Evolutionary conservation across 2,888 invertebrate genomes (phyloP).

Genomic region (Blomia tropicalis): DNA sequence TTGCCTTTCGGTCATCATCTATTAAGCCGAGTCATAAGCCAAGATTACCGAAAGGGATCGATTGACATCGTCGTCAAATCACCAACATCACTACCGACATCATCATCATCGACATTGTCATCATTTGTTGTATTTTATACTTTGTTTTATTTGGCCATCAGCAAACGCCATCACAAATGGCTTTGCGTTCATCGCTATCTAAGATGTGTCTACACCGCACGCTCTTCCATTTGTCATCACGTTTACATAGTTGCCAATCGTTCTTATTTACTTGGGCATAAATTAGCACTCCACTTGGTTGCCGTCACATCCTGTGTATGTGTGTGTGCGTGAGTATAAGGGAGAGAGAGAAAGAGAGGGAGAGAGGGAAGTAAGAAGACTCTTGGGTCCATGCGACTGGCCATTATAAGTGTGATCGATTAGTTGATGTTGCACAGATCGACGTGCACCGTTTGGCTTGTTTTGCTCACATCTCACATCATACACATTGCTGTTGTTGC

Average conservation of each 20-base stretch:
- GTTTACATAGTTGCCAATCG: conserved; percentile 10
- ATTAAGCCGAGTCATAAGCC: too few relatives aligned
- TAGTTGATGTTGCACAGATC: too few relatives aligned
- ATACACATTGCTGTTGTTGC: too few relatives aligned
- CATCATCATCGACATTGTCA: not conserved
- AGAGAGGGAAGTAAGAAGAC: too few relatives aligned
- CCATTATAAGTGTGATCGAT: too few relatives aligned
- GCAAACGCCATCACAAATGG: not conserved
- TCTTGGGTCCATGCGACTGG: too few relatives aligned
- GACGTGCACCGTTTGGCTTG: too few relatives aligned
- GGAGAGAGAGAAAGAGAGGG: too few relatives aligned
- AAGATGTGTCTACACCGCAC: not conserved
- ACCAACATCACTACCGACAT: too few relatives aligned
- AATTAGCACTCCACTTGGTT: not conserved
- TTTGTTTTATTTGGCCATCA: not conserved
- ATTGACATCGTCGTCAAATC: too few relatives aligned
- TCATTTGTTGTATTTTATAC: not conserved
- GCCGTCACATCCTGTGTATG: not conserved
- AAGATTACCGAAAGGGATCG: not conserved
- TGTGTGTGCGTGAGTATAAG: too few relatives aligned
- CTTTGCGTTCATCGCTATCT: conserved; percentile 8
- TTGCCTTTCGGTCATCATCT: not conserved
- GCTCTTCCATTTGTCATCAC: not conserved
- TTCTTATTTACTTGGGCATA: not conserved
- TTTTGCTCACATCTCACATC: too few relatives aligned